Evolutionary conservation across 2,113 vertebrate species (phyloP), one percentile per base, ranked within the genome.

Genomic region (Butastur rufipennis): DNA sequence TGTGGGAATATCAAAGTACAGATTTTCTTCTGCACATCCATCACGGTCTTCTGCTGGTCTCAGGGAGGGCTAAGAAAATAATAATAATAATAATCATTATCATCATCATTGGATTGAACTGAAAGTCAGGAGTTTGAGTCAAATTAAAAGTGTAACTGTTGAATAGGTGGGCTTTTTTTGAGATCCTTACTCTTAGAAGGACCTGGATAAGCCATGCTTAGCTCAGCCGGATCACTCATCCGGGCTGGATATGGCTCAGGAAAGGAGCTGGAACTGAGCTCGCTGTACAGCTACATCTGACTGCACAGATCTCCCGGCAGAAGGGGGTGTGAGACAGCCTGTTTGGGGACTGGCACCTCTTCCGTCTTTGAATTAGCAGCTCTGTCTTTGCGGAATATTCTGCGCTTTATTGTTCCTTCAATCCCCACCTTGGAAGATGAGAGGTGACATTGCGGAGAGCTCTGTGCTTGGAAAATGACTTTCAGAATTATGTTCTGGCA

Each of bases 391-490:
- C 86, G 89, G 95, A 97, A 93, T 91, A 86, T 82, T 90, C 81
- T 29, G 42, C 68, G 85, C 71, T 95, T 94, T 95, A 59, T 86
- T 79, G 90, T 93, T 72, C 74, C 59, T 95, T 90, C 91, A 96
- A 25, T 95, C 66, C 91, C 67, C 81, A 94, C 94, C 92, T 96
- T 89, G 87, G 88, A 93, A 97, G 97, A 97, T 95, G 93, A 97
- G 96, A 95, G 96, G 93, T 93, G 97, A 95, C 97, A 95, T 96
- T 96, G 96, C 11, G 0, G 74, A 94, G 74, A 86, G 94, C 82
- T 83, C 93, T 9, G 86, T 0, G n/a, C 96, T 96, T 96, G 95
- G 94, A 97, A 96, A 97, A 97, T 95, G 93, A 94, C 96, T 96
- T 96, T 96, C 95, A 96, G 96, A 90, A 95, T 96, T 92, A 66